Evolutionary conservation across 2,113 vertebrate species (phyloP).

Genomic region (Eulemur rufifrons): DNA sequence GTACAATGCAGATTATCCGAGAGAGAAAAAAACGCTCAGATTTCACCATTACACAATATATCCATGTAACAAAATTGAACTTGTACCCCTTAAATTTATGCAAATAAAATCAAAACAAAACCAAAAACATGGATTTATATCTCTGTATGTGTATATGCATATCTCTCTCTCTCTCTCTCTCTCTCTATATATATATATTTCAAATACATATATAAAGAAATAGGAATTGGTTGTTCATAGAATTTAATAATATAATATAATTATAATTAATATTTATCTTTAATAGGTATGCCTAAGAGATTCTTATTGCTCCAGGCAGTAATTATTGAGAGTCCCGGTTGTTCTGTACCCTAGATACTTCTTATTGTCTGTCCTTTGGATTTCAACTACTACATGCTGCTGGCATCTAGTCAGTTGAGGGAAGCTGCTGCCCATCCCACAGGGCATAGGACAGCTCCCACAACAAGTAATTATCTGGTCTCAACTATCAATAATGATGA

Average conservation of each 20-base stretch:
- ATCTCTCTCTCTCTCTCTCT: no score
- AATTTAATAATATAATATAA: neutral
- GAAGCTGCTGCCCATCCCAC: neutral
- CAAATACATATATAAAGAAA: no score
- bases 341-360: neutral
- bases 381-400: neutral
- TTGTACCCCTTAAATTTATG: no score
- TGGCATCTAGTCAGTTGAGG: neutral
- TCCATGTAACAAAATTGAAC: no score
- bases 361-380: neutral
- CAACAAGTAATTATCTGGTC: neutral
- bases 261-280: neutral
- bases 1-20: no score
- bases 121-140: neutral
- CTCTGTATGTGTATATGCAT: neutral
- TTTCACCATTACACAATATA: no score
- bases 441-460: neutral
- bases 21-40: no score
- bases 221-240: neutral
- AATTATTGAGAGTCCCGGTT: neutral
- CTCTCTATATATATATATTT: neutral
- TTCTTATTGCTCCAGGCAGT: neutral
- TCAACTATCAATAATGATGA: neutral
- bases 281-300: neutral
- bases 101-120: no score